These are phyloP conservation scores for Periophthalmodon schlosseri DNA, from an alignment of 2,113 vertebrate species.

Conservation along the genomic window DNA sequence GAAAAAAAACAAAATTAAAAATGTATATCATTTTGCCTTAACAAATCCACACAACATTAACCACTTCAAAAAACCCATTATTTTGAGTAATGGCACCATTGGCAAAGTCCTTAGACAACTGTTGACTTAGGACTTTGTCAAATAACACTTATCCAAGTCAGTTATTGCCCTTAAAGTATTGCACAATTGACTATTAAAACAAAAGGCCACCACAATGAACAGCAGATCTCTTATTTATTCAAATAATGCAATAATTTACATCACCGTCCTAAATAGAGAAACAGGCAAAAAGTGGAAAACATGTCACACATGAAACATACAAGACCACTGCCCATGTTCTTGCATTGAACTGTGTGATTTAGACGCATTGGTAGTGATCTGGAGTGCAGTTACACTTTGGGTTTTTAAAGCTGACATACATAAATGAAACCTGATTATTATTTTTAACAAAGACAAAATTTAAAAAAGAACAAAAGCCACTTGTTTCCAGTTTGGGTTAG, in stretches of 20 bases:
- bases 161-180: background rate
- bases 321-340: slow-evolving; percentile 43
- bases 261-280: slow-evolving; percentile 70
- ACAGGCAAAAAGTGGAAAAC: slow-evolving; percentile 61
- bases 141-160: background rate
- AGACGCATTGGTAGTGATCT: background rate
- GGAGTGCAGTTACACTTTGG: background rate
- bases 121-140: background rate
- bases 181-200: background rate
- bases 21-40: too few species aligned
- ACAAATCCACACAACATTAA: too few species aligned
- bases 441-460: slow-evolving; percentile 10
- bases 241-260: slow-evolving; percentile 77
- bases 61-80: too few species aligned
- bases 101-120: too few species aligned
- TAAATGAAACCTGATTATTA: background rate
- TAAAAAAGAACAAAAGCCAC: slow-evolving; percentile 26
- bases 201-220: slow-evolving; percentile 33
- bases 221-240: slow-evolving; percentile 77
- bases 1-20: background rate
- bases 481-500: slow-evolving; percentile 19
- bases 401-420: background rate
- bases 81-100: too few species aligned
- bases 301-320: slow-evolving; percentile 34
- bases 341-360: slow-evolving; percentile 33